A percentile compares a stretch with the other conserved stretches of the same genome.
These are phyloP conservation scores for Papilio xuthus DNA, from an alignment of 1,140 invertebrate genomes.

Conservation along the genomic window DNA sequence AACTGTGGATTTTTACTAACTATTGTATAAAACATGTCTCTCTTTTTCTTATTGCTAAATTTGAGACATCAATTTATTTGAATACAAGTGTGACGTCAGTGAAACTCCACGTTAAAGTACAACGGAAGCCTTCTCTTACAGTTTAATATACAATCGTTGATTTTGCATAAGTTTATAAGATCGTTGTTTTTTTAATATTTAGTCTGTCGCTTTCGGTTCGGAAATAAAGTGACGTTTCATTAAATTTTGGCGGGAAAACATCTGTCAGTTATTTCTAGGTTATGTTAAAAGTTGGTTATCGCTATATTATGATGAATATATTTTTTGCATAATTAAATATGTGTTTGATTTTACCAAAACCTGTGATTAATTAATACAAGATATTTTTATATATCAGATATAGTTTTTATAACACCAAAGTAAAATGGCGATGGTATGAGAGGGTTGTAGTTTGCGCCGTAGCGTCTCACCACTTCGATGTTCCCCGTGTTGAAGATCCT, in stretches of 20 bases:
- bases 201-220: constrained; percentile 34
- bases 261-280: neutral
- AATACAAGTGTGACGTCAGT: no score
- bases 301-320: constrained; percentile 51
- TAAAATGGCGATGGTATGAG: constrained; percentile 40
- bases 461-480: constrained; percentile 47
- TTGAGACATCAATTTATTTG: neutral
- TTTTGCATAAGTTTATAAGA: constrained; percentile 41
- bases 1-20: neutral
- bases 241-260: constrained; percentile 5
- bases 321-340: constrained; percentile 51
- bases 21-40: neutral
- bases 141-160: constrained; percentile 40
- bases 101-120: constrained; percentile 28
- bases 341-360: constrained; percentile 27
- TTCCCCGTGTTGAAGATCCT: constrained; percentile 48
- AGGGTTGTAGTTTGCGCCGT: constrained; percentile 56
- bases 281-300: constrained; percentile 20
- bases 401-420: constrained; percentile 38
- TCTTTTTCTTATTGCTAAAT: neutral
- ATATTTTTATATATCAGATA: constrained; percentile 37
- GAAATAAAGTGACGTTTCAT: neutral
- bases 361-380: neutral
- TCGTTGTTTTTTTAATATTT: constrained; percentile 38
- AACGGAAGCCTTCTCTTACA: constrained; percentile 23